Base-by-base conservation (phyloP, 2,797 vertebrate genomes). In the Graptemys geographica region DNA sequence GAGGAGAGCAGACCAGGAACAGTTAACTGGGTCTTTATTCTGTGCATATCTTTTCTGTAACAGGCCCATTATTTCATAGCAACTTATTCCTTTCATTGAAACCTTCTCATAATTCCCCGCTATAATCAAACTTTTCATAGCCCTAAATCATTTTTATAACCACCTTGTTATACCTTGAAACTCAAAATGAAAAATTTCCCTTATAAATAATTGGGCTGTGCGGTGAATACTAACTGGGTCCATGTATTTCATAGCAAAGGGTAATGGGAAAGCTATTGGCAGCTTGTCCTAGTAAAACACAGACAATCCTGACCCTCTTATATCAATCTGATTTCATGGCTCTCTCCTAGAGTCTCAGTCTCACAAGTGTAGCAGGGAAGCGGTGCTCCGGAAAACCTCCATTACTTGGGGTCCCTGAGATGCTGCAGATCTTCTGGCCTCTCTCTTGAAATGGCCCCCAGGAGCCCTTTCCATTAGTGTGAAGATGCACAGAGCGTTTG, bases 61-160 rank as follows among this genome's bases (percentile, higher is more conserved):
- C 65, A 86, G 69, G 31, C 81, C 33, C 83, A 56, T 90, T 96
- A 96, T 96, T 97, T 95, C 90, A 81, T 83, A 57, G 80, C 57
- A 82, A 86, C 93, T 92, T 94, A 88, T 83, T 93, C 86, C 87
- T 95, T 92, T 90, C 91, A 74, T 93, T 92, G 93, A 84, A 84
- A 89, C 76, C 90, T 92, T 72, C 0, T 5, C 94, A 95, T 96
- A 97, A 97, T 97, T 96, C 90, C 88, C 87, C 87, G 92, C 89
- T 90, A 91, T 96, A 97, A 97, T 97, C 97, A 97, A 95, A 97
- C 96, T 95, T 96, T 92, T 86, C 93, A 44, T 89, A 90, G 88
- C 91, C 91, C 59, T 98, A 98, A 97, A 97, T 97, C 97, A 96
- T 89, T 95, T 96, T 96, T 96, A 97, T 88, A 97, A 96, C 95